These are phyloP conservation scores for fruit fly (Drosophila melanogaster) DNA, from an alignment of 1,140 invertebrate genomes.

Conservation along the genomic window Release_6_plus_ISO1_MT NT_037436.4:8162501-8163000, in stretches of 20 bases:
- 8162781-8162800: constrained; percentile 1
- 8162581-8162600: neutral
- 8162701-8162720: no score
- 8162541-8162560: neutral
- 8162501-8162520: neutral
- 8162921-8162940: constrained; percentile 36
- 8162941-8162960: constrained; percentile 51
- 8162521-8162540: constrained; percentile 8
- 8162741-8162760: neutral
- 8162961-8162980: constrained; percentile 51
- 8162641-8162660: no score
- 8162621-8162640: no score
- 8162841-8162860: constrained; percentile 29
- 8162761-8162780: neutral
- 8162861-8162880: constrained; percentile 65
- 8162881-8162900: constrained; percentile 63
- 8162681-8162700: no score
- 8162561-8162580: neutral
- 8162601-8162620: neutral
- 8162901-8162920: constrained; percentile 53
- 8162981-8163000: constrained; percentile 17
- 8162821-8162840: constrained; percentile 25
- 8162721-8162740: no score
- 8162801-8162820: constrained; percentile 5
- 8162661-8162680: no score